Percentiles rank a stretch among this genome's conserved stretches.
Conservation (phyloP, 2,113 vertebrate genomes). For the Tapirus terrestris region DNA sequence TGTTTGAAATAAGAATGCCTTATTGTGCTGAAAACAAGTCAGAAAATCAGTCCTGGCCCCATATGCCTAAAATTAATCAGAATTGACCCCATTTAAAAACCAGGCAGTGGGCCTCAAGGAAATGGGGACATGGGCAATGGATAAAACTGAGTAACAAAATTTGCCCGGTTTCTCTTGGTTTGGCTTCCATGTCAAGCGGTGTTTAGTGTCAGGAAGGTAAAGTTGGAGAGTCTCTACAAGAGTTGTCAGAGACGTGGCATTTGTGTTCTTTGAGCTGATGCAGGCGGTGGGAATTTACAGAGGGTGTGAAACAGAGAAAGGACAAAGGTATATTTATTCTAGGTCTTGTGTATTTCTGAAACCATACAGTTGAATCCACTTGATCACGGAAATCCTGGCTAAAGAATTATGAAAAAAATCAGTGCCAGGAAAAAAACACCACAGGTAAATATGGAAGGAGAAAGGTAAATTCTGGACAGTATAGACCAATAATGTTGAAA, state of each 20-base stretch:
- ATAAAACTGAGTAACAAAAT: not conserved
- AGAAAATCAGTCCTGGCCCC: slow-evolving; percentile 32
- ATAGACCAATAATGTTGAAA: not conserved
- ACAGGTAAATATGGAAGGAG: not conserved
- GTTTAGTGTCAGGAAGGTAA: not conserved
- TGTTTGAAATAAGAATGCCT: slow-evolving; percentile 57
- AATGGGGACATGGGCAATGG: not conserved
- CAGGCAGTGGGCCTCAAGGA: not conserved
- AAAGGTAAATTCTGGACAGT: not conserved
- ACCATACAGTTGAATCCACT: not conserved
- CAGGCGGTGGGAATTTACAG: not conserved
- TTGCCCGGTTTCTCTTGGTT: not conserved
- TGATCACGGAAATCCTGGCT: not conserved
- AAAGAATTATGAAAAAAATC: not conserved
- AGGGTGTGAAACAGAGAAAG: not conserved
- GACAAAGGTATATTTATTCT: not conserved
- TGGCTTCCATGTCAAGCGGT: not conserved
- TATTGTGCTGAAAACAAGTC: slow-evolving; percentile 58
- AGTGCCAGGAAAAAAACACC: not conserved
- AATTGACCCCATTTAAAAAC: not conserved
- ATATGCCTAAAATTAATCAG: not conserved
- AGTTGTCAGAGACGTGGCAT: not conserved
- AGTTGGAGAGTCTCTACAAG: not conserved
- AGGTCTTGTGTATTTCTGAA: not conserved
- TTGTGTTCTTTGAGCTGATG: not conserved